These are phyloP conservation scores for Athrips mouffetella DNA, from an alignment of 2,888 invertebrate species.

Conservation along the genomic window DNA sequence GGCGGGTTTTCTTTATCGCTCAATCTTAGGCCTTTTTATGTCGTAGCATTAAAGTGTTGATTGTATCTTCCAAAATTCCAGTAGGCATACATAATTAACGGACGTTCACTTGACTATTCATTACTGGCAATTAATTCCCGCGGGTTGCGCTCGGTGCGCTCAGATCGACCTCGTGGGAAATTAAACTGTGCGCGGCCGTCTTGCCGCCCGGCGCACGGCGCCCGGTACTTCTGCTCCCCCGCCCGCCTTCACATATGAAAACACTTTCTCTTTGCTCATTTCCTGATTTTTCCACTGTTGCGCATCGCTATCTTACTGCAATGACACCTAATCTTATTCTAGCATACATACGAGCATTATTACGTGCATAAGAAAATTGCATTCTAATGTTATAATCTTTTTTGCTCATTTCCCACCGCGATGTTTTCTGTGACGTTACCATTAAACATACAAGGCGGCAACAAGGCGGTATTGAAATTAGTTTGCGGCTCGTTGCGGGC, in stretches of 20 bases:
- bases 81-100: constrained; percentile 66
- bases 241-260: constrained; percentile 60
- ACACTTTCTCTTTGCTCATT: constrained; percentile 66
- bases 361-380: constrained; percentile 16
- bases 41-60: not conserved
- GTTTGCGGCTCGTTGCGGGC: constrained; percentile 55
- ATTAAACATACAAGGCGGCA: constrained; percentile 45
- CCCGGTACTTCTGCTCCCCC: constrained; percentile 38
- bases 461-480: constrained; percentile 68
- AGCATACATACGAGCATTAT: constrained; percentile 8
- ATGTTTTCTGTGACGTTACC: constrained; percentile 12
- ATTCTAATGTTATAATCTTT: constrained; percentile 2
- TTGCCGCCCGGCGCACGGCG: constrained; percentile 49
- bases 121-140: constrained; percentile 79
- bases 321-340: constrained; percentile 30
- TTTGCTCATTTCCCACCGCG: constrained; percentile 6
- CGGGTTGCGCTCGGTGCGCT: constrained; percentile 73
- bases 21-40: too few relatives aligned
- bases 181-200: constrained; percentile 76
- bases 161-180: constrained; percentile 79
- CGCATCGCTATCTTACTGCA: constrained; percentile 33
- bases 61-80: constrained; percentile 11
- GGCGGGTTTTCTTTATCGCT: too few relatives aligned
- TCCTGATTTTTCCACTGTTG: constrained; percentile 58
- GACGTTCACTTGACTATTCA: constrained; percentile 77